These are phyloP conservation scores for Trogon surrucura DNA, from an alignment of 2,113 vertebrate species.

Conservation along the genomic window DNA sequence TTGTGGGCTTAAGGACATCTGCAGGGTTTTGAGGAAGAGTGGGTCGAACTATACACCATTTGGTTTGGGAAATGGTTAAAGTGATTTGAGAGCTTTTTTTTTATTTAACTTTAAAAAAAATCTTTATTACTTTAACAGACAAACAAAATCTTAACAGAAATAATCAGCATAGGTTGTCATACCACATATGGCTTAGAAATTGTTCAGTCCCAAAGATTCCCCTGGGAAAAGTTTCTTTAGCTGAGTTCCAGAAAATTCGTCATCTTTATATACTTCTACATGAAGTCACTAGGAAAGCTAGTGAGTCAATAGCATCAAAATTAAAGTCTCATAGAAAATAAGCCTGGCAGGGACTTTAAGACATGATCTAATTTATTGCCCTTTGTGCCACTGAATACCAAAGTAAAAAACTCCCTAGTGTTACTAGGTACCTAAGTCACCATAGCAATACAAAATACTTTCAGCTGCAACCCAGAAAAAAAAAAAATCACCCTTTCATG, in stretches of 20 bases:
- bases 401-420: neutral
- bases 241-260: neutral
- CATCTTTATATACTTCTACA: neutral
- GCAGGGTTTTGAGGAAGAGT: neutral
- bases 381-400: neutral
- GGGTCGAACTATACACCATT: neutral
- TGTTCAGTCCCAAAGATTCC: neutral
- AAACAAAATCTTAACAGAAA: neutral
- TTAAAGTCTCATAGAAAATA: conserved; percentile 18
- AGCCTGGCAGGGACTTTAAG: conserved; percentile 15
- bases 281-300: neutral
- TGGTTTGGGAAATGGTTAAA: neutral
- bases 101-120: neutral
- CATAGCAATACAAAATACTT: conserved; percentile 29
- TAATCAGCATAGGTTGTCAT: neutral
- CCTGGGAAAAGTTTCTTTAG: neutral
- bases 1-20: neutral
- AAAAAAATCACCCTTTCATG: neutral
- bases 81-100: neutral
- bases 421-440: conserved; percentile 3
- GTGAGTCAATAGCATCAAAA: conserved; percentile 19
- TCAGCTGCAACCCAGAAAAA: neutral
- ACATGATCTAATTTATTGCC: conserved; percentile 18
- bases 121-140: neutral
- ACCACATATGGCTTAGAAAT: neutral